Evolutionary conservation across 1,140 invertebrate species (phyloP), one percentile per base, ranked within the genome.

Genomic region (Drosophila orosa): DNA sequence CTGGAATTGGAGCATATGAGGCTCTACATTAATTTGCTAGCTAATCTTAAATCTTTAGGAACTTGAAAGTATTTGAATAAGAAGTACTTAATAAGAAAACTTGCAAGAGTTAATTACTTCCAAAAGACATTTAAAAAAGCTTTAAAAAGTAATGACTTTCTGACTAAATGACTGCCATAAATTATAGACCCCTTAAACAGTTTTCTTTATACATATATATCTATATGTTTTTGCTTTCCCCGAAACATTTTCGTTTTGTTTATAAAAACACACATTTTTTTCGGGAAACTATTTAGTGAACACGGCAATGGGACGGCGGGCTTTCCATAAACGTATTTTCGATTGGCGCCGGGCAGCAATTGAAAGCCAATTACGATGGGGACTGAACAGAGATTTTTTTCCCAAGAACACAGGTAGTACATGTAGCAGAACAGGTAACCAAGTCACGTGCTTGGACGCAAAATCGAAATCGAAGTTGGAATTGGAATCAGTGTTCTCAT

Each of bases 321-420:
- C 37, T 40, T 68, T 54, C 68, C 57, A 78, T 19, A 40, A 63
- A 48, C 29, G 13, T 24, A 31, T 66, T 54, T 22, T 45, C 57
- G 24, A 35, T 29, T 72, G 48, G 29, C 25, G 12, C 19, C 25
- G 29, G 40, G 17, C 56, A 55, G 47, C 63, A 55, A 82, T 85
- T 58, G 69, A 67, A 86, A 78, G 69, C 73, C 73, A 85, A 85
- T 85, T 84, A 84, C 61, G 61, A 29, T 12, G 57, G 52, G 12
- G 58, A 39, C 39, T 44, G 29, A 72, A 60, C 29, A 13, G 29
- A 60, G 50, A 54, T 54, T 54, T 52, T 59, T 62, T 17, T n/a
- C n/a, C 31, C 40, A 47, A 39, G 27, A 24, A 29, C 4, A n/a
- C 24, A 5, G 17, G 55, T 15, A 44, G 15, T 7, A 19, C 27